Base-by-base conservation (phyloP, 2,113 vertebrate genomes). In the Mungos mungo region DNA sequence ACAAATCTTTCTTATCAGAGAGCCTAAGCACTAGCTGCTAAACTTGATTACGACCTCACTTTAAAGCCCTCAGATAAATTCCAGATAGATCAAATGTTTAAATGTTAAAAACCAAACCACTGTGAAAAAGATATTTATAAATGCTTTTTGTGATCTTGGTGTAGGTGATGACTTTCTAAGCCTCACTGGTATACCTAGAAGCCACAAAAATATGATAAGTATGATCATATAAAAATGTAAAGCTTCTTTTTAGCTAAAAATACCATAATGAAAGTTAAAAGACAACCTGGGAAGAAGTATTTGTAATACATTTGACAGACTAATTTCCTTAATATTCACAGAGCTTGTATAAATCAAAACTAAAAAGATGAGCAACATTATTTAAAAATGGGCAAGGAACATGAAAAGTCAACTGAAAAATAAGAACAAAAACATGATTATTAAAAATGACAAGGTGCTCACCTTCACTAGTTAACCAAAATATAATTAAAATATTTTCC, bases 301-400 rank as follows among this genome's bases (percentile, higher is more conserved):
- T 82, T 96, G 4, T 54, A 96, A 91, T 35, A 68, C 27, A 79
- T 54, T 86, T 93, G 25, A 93, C 68, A 92, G 66, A 52, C n/a
- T 93, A n/a, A 52, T 83, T 96, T 97, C 71, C 45, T 93, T 92
- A 95, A 88, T 96, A 96, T 81, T 97, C 33, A 77, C 84, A 95
- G 35, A 81, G 38, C 33, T n/a, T 89, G 15, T 86, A 38, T 69
- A 91, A 96, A 86, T 96, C 35, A 89, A 85, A 97, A 60, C 45
- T 88, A 82, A 93, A 96, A 96, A n/a, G 41, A 87, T 95, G 33
- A 79, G 35, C 50, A 93, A 76, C 8, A 14, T 63, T 72, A 94
- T 88, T 97, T 94, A 57, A 82, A 93, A 95, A 35, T 52, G n/a
- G 72, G 16, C 94, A 87, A 85, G 45, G 60, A 66, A 85, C 31